Percentiles rank a stretch among this genome's conserved stretches.
Evolutionary conservation across 2,797 vertebrate genomes (phyloP).

Genomic region (Ctenosaura bakeri): DNA sequence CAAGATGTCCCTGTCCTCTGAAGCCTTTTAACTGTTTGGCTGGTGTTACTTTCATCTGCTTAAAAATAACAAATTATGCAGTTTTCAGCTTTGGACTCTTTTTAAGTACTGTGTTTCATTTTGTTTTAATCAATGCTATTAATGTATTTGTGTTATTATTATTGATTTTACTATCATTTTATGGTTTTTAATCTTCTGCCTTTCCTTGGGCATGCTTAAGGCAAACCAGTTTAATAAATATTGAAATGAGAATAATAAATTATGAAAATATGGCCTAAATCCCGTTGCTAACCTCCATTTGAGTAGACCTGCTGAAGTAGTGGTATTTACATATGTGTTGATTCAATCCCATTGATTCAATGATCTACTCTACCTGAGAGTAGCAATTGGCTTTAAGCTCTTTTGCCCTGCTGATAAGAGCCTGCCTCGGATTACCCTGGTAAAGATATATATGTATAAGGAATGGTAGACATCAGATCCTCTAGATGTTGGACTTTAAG

Average conservation of each 20-base stretch:
- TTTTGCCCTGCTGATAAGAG: not conserved
- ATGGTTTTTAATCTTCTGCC: slow-evolving; percentile 25
- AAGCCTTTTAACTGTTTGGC: not conserved
- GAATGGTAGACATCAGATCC: not conserved
- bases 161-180: slow-evolving; percentile 16
- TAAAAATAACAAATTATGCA: not conserved
- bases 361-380: too few relatives aligned
- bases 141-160: slow-evolving; percentile 19
- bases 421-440: too few relatives aligned
- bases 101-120: not conserved
- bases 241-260: slow-evolving; percentile 22
- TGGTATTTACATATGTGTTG: too few relatives aligned
- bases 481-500: not conserved
- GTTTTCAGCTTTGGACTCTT: slow-evolving; percentile 1
- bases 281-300: too few relatives aligned
- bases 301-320: too few relatives aligned
- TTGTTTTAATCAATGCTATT: not conserved
- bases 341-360: too few relatives aligned
- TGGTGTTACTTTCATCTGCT: not conserved
- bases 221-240: slow-evolving; percentile 6
- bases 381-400: too few relatives aligned
- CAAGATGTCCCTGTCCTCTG: slow-evolving; percentile 10
- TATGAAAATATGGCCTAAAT: not conserved
- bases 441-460: not conserved
- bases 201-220: not conserved